Conservation (phyloP, 2,888 invertebrate species). For the Lasioglossum pauxillum region DNA sequence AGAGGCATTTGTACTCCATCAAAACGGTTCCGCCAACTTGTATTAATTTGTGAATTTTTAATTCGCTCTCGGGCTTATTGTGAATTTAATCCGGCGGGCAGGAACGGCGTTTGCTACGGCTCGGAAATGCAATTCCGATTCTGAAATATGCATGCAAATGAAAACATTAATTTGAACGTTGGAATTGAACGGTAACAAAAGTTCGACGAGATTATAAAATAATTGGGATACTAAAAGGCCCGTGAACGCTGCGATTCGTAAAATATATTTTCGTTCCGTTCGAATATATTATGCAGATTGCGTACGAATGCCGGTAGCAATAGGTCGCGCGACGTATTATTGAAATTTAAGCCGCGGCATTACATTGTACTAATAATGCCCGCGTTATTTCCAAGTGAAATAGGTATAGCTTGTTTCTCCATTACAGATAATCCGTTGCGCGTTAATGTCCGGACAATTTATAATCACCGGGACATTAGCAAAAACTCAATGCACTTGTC, state of each 20-base stretch:
- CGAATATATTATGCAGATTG: neutral
- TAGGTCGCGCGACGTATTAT: neutral
- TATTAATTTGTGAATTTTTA: neutral
- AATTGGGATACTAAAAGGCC: neutral
- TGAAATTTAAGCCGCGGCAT: neutral
- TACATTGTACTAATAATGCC: neutral
- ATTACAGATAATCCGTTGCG: slow-evolving; percentile 8
- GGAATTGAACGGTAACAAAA: neutral
- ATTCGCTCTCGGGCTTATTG: neutral
- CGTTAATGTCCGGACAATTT: slow-evolving; percentile 8
- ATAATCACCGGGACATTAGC: slow-evolving; percentile 1
- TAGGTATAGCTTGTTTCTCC: neutral
- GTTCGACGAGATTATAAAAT: neutral
- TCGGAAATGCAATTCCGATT: neutral
- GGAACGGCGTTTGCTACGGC: neutral
- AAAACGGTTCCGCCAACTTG: neutral
- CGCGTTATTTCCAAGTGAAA: neutral
- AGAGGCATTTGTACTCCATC: neutral
- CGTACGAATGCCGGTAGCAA: neutral
- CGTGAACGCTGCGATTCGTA: neutral
- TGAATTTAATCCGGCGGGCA: neutral
- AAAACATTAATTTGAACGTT: neutral
- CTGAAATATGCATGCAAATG: neutral
- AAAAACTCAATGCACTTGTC: slow-evolving; percentile 27
- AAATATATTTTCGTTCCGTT: neutral